Conservation (phyloP, 2,888 invertebrate species). For the Caenorhabditis sp. region DNA sequence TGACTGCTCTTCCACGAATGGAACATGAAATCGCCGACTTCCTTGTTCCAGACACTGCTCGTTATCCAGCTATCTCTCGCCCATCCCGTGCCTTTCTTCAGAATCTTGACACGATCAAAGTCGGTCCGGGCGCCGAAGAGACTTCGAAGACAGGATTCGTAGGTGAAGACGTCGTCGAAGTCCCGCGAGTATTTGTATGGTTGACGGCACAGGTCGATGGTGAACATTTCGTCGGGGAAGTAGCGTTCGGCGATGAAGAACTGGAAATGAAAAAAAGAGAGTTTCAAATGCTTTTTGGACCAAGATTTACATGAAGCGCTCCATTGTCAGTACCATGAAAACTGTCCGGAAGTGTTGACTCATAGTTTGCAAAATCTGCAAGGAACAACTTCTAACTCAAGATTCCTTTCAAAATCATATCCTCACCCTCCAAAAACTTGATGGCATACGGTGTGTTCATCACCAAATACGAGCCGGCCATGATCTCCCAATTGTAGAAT, state of each 20-base stretch:
- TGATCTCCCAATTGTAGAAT: slow-evolving; percentile 65
- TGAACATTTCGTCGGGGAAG: slow-evolving; percentile 51
- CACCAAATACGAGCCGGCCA: slow-evolving; percentile 63
- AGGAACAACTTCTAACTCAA: no score
- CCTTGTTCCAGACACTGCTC: slow-evolving; percentile 61
- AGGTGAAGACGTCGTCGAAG: slow-evolving; percentile 72
- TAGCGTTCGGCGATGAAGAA: slow-evolving; percentile 56
- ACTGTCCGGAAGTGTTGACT: slow-evolving; percentile 62
- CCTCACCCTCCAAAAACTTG: slow-evolving; percentile 55
- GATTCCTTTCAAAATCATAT: no score
- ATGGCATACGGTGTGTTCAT: slow-evolving; percentile 54
- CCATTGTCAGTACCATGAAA: slow-evolving; percentile 72
- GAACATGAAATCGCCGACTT: slow-evolving; percentile 67
- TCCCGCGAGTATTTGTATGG: slow-evolving; percentile 66
- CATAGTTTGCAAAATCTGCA: slow-evolving; percentile 67
- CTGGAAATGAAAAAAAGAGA: no score
- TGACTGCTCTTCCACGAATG: slow-evolving; percentile 66
- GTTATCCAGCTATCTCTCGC: slow-evolving; percentile 68
- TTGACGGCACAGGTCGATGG: slow-evolving; percentile 50
- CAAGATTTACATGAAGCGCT: slow-evolving; percentile 61
- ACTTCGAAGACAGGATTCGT: slow-evolving; percentile 73
- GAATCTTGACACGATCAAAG: slow-evolving; percentile 61
- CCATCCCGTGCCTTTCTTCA: slow-evolving; percentile 69
- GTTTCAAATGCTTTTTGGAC: no score
- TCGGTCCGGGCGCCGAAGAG: slow-evolving; percentile 70